A percentile compares a stretch with the other conserved stretches of the same genome.
Evolutionary conservation across 2,113 vertebrate genomes (phyloP).

Genomic region (Tragelaphus strepsiceros): DNA sequence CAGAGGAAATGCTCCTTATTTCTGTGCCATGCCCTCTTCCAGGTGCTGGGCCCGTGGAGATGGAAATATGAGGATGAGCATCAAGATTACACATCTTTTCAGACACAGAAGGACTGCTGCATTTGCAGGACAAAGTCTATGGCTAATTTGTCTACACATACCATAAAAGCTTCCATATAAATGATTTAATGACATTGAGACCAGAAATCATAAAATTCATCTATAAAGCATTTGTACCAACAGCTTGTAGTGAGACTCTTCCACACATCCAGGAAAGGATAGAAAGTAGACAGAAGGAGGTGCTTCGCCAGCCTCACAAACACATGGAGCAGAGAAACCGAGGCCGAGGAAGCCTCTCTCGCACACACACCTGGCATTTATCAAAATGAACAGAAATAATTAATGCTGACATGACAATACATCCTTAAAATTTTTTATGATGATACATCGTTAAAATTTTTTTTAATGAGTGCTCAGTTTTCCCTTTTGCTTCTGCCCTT

Average conservation of each 20-base stretch:
- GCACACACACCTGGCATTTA: neutral
- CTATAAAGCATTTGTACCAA: neutral
- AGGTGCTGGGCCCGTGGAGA: neutral
- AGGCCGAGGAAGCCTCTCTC: neutral
- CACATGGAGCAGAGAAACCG: accelerated
- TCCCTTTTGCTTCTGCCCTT: neutral
- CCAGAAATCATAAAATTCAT: neutral
- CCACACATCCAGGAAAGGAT: neutral
- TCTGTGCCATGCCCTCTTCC: neutral
- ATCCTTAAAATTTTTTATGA: neutral
- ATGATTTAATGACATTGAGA: neutral
- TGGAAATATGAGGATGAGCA: neutral
- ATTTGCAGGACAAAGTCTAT: neutral
- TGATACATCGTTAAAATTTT: neutral
- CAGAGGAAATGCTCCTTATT: neutral
- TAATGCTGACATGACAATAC: neutral
- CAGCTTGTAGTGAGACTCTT: neutral
- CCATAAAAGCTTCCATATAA: neutral
- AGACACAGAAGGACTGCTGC: neutral
- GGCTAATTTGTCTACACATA: neutral
- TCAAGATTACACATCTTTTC: neutral
- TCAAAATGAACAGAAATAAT: neutral
- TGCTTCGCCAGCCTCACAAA: neutral
- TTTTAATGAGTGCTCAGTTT: neutral
- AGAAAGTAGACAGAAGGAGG: neutral